Conservation (phyloP, 2,888 invertebrate genomes). For the Lymantria monacha region DNA sequence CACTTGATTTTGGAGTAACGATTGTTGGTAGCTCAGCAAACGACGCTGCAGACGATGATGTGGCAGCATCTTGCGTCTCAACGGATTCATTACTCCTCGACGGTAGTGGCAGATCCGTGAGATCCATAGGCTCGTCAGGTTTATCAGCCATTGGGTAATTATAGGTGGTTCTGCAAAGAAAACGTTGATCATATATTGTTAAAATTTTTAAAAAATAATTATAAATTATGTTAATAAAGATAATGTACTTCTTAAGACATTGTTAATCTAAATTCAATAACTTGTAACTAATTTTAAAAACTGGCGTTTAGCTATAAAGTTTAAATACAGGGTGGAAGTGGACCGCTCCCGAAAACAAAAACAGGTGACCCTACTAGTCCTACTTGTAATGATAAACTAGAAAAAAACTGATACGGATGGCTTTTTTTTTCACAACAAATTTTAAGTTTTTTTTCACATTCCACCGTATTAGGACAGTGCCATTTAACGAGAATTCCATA, state of each 20-base stretch:
- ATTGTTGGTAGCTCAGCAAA: conserved; percentile 8
- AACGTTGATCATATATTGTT: not conserved
- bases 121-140: not conserved
- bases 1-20: not conserved
- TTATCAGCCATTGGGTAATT: not conserved
- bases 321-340: too few species aligned
- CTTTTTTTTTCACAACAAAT: too few species aligned
- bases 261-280: not conserved
- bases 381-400: too few species aligned
- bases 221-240: not conserved
- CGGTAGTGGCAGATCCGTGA: conserved; percentile 8
- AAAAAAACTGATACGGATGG: too few species aligned
- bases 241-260: not conserved
- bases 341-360: too few species aligned
- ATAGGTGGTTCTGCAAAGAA: not conserved
- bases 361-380: too few species aligned
- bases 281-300: not conserved
- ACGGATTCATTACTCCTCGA: conserved; percentile 12
- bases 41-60: conserved; percentile 18
- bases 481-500: too few species aligned
- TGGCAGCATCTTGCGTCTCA: conserved; percentile 16
- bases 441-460: too few species aligned
- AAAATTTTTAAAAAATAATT: too few species aligned
- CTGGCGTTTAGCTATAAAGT: too few species aligned
- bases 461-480: too few species aligned